Base-by-base conservation (phyloP, 2,113 vertebrate genomes). In the Scolopax mira region DNA sequence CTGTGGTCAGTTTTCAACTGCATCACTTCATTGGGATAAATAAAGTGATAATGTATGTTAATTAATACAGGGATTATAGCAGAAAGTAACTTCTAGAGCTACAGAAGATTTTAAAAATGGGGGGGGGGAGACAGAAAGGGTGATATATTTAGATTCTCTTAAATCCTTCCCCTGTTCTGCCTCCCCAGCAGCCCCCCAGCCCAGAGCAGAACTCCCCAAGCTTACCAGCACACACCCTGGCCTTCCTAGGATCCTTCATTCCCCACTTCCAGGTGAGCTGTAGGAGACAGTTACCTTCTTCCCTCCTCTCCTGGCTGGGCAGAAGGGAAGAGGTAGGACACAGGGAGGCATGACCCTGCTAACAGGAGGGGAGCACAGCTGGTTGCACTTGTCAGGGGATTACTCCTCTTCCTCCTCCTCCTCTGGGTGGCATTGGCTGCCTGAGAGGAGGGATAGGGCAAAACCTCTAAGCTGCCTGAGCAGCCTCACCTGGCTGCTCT, bases 311-410 rank as follows among this genome's bases (percentile, higher is more conserved):
- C 72, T 18, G 4, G 3, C 27, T 18, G 15, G 11, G 7, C 0
- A 0, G 0, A 25, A 7, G 6, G 23, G 4, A 12, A 37, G 10
- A 37, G 24, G 2, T 1, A 9, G 14, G 8, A 1, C 18, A 5
- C 7, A 42, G 18, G 17, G 52, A 73, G 51, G 52, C 42, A 60
- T 16, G n/a, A 10, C 28, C 6, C 0, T 48, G 64, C 52, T 55
- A 18, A 10, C 15, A 54, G 39, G 28, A 49, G n/a, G 21, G 58
- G 57, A 46, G 61, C 48, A 37, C 78, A 89, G 73, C 73, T 79
- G 84, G 2, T 2, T 66, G 35, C 23, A 8, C 49, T 72, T n/a
- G 15, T 22, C 3, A 9, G 23, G 33, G 21, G 7, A 64, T 70
- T 54, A 13, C 3, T 66, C 30, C 48, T 64, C 18, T 23, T 58